Base-by-base conservation (phyloP, 2,888 invertebrate genomes). In the Lasioglossum calceatum region DNA sequence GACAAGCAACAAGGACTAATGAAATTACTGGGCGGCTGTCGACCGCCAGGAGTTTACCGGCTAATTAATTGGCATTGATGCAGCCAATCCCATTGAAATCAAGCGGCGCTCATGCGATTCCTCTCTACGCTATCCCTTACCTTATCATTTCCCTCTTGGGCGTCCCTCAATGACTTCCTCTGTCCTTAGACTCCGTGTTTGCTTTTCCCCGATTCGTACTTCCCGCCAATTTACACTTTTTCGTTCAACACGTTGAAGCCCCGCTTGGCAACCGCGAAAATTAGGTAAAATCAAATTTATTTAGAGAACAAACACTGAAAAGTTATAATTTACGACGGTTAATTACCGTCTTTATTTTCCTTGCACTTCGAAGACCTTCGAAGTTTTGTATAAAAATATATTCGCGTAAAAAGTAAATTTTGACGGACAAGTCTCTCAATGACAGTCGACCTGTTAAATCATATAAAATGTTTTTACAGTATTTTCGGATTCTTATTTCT, bases 1-100 rank as follows among this genome's bases (percentile, higher is more conserved):
- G 70, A 82, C 81, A 87, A 76, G 83, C 81, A 87, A 76, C 79
- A 74, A 79, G 74, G 84, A 87, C 89, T 92, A 91, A 91, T 92
- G 90, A 90, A 92, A 92, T 92, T 90, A 89, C 89, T 89, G 82
- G 73, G 86, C 81, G 87, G 85, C 85, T 84, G 84, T 79, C 82
- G 88, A 86, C 87, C 82, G 85, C 61, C 74, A 75, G 79, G 82
- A 85, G 90, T 91, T 92, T 91, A 88, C 91, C 75, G 89, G 88
- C 92, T 93, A 93, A 93, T 93, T 93, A 93, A 93, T 93, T 93
- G 92, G 91, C 92, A 92, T 93, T 93, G 92, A 92, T 93, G 92
- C 91, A 86, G 88, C 88, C 92, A 92, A 90, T 93, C 92, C 87
- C 89, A 91, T 91, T 90, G 91, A 92, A 90, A 89, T 75, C 90